Evolutionary conservation across 2,888 invertebrate species (phyloP).

Genomic region (Amphipoea oculea): DNA sequence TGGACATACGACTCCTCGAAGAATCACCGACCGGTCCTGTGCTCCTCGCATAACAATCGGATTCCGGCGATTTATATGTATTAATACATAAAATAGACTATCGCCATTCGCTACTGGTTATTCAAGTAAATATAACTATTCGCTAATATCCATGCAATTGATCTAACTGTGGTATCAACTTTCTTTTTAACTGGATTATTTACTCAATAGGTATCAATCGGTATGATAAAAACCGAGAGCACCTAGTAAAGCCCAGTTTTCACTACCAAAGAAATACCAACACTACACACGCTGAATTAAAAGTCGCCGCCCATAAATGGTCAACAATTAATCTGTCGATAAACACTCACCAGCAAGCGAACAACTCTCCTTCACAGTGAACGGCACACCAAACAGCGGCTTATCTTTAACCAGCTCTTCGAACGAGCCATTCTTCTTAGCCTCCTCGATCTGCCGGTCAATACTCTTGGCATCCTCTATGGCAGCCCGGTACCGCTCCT

Average conservation of each 20-base stretch:
- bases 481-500: slow-evolving; percentile 92
- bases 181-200: too few relatives aligned
- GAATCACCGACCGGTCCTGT: background rate
- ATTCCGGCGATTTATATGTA: background rate
- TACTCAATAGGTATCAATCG: background rate
- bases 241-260: background rate
- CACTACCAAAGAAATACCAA: background rate
- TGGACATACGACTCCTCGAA: background rate
- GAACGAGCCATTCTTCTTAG: slow-evolving; percentile 73
- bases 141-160: background rate
- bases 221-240: background rate
- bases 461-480: slow-evolving; percentile 91
- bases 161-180: background rate
- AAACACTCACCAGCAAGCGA: slow-evolving; percentile 92
- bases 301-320: background rate
- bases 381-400: slow-evolving; percentile 95
- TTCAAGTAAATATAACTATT: background rate
- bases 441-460: slow-evolving; percentile 84
- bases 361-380: slow-evolving; percentile 95
- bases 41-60: background rate
- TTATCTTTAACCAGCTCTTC: slow-evolving; percentile 86
- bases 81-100: background rate
- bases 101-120: background rate
- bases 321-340: background rate
- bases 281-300: background rate